Conservation (phyloP, 2,888 invertebrate species). For the Diploptera punctata region DNA sequence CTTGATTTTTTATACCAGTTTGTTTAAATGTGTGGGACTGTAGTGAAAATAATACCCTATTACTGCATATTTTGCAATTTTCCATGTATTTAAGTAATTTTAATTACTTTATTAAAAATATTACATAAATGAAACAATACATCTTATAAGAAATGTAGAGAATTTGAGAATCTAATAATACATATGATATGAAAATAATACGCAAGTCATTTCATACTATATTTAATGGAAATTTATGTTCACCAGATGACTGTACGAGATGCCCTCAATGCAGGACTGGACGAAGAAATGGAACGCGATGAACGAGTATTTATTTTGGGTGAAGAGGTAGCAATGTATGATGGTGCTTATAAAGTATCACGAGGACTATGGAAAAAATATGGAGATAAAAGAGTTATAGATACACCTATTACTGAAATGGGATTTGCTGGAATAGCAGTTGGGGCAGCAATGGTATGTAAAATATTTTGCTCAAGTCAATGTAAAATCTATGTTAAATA, state of each 20-base stretch:
- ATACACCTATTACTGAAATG: slow-evolving; percentile 98
- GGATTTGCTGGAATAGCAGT: slow-evolving; percentile 96
- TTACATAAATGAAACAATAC: background rate
- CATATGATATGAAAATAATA: background rate
- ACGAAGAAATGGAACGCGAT: slow-evolving; percentile 96
- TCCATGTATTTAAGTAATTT: background rate
- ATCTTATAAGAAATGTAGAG: background rate
- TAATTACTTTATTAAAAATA: background rate
- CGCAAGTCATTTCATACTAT: no score
- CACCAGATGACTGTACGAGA: slow-evolving; percentile 90
- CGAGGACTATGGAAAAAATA: slow-evolving; percentile 98
- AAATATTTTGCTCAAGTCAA: no score
- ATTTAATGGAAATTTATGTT: no score
- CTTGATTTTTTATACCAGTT: no score
- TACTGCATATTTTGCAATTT: background rate
- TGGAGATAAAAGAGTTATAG: slow-evolving; percentile 94
- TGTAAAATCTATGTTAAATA: no score
- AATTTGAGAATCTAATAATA: background rate
- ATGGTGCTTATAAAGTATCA: slow-evolving; percentile 96
- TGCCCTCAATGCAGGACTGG: slow-evolving; percentile 94
- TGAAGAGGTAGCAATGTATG: slow-evolving; percentile 98
- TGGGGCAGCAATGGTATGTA: slow-evolving; percentile 82
- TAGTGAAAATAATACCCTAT: background rate
- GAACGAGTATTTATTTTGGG: slow-evolving; percentile 91
- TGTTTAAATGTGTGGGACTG: no score